phyloP scores from a whole-genome alignment of 2,113 vertebrate species.

The Microtus richardsoni region DNA sequence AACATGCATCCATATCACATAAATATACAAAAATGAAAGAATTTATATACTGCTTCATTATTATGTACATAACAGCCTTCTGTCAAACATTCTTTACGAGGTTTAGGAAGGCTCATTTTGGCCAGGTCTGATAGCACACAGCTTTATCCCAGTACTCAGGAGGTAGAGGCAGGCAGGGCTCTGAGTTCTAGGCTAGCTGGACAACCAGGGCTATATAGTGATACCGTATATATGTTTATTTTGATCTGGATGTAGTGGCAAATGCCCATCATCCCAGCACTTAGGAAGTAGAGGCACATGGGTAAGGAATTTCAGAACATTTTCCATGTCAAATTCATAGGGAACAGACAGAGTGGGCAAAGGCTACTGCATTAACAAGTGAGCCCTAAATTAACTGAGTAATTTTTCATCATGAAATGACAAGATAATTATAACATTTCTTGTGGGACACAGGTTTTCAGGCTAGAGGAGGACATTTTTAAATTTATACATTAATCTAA shows the following conservation, averaged over 20 bases:
- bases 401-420: constrained; percentile 61
- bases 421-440: constrained; percentile 1
- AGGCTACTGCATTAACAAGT: constrained; percentile 20
- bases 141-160: neutral
- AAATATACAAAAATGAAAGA: neutral
- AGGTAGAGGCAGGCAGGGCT: neutral
- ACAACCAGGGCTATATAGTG: too few species aligned
- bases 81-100: neutral
- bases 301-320: neutral
- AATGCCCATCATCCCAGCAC: neutral
- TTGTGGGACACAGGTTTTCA: neutral
- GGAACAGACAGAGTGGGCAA: constrained; percentile 5
- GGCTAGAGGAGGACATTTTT: neutral
- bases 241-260: neutral
- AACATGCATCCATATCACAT: too few species aligned
- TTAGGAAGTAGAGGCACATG: neutral
- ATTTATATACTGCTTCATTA: neutral
- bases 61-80: neutral
- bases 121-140: too few species aligned
- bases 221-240: neutral
- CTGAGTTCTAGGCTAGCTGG: neutral
- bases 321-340: constrained; percentile 45
- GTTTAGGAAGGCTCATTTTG: neutral
- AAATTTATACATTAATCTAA: constrained; percentile 44
- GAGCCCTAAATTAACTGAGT: constrained; percentile 1